phyloP scores from a whole-genome alignment of 2,797 vertebrate genomes.

The Streptopelia turtur region DNA sequence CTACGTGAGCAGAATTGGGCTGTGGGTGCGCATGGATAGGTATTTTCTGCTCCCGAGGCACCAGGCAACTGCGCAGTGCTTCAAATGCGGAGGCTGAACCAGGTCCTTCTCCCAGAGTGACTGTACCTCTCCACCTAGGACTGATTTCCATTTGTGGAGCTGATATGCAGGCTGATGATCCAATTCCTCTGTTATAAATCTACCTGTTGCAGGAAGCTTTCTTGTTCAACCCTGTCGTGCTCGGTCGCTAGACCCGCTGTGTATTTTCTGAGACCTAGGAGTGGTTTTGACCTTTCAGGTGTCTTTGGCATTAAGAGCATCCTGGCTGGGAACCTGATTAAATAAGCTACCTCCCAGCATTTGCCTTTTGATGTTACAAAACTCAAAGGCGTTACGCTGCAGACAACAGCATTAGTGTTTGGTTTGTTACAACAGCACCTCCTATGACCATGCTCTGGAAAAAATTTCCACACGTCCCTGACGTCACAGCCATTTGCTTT shows the following conservation, averaged over 20 bases:
- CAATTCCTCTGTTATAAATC: neutral
- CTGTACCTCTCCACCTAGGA: neutral
- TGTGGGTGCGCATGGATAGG: slow-evolving; percentile 19
- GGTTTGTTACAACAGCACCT: slow-evolving; percentile 74
- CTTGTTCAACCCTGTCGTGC: neutral
- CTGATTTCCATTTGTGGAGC: neutral
- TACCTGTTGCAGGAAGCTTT: slow-evolving; percentile 38
- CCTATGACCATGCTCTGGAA: slow-evolving; percentile 79
- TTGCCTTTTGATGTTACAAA: slow-evolving; percentile 61
- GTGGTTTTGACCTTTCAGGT: slow-evolving; percentile 41
- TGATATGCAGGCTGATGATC: neutral
- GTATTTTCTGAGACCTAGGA: neutral
- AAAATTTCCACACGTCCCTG: slow-evolving; percentile 82
- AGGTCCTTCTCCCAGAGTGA: neutral
- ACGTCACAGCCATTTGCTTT: slow-evolving; percentile 82
- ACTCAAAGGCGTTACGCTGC: slow-evolving; percentile 27
- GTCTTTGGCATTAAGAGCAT: slow-evolving; percentile 27
- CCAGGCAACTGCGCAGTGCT: slow-evolving; percentile 46
- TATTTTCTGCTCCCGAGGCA: slow-evolving; percentile 14
- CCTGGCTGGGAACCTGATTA: slow-evolving; percentile 46
- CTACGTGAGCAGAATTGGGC: slow-evolving; percentile 47
- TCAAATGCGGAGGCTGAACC: neutral
- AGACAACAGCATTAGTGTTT: slow-evolving; percentile 59
- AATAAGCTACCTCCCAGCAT: slow-evolving; percentile 43
- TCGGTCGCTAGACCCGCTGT: neutral